Conservation (phyloP, 2,888 invertebrate species). For the Phyto melanocephala region DNA sequence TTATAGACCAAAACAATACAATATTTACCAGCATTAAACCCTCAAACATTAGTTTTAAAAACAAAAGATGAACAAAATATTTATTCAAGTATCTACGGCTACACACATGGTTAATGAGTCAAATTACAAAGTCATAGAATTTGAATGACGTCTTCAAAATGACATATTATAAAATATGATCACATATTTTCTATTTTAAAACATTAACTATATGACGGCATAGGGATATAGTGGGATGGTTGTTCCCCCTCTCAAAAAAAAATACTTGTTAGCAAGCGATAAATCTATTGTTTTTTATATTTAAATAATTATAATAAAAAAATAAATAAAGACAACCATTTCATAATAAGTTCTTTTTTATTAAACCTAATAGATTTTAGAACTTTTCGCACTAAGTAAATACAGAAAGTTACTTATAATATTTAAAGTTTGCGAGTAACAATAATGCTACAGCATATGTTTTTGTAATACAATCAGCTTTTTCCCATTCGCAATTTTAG, state of each 20-base stretch:
- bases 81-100: slow-evolving; percentile 22
- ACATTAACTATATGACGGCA: background rate
- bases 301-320: no score
- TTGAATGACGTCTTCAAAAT: background rate
- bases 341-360: no score
- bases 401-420: no score
- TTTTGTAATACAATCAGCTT: no score
- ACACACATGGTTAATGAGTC: slow-evolving; percentile 75
- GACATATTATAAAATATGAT: slow-evolving; percentile 14
- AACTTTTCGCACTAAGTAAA: no score
- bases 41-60: background rate
- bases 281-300: no score
- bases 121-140: slow-evolving; percentile 69
- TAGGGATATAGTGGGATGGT: background rate
- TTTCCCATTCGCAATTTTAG: no score
- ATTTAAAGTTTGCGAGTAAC: no score
- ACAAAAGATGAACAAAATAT: slow-evolving; percentile 16
- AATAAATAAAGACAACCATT: no score
- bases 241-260: background rate
- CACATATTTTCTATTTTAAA: slow-evolving; percentile 18
- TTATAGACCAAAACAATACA: slow-evolving; percentile 71
- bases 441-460: no score
- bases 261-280: no score
- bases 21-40: slow-evolving; percentile 37
- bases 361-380: no score